Conservation (phyloP, 2,888 invertebrate genomes). For the Piscicola geometra region DNA sequence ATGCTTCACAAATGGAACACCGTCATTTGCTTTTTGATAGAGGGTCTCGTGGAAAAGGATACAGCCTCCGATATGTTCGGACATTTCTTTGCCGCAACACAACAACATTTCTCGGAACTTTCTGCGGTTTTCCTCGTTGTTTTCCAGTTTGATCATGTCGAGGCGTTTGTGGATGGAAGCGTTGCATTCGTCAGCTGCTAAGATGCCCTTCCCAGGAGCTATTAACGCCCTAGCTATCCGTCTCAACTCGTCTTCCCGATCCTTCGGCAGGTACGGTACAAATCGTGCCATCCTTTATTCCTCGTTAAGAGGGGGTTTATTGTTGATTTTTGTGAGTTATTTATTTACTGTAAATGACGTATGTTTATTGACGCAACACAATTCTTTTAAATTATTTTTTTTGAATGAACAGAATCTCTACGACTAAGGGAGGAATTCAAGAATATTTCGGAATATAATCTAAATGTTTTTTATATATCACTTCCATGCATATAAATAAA, state of each 20-base stretch:
- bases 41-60: slow-evolving; percentile 98
- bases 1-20: slow-evolving; percentile 52
- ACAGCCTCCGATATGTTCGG: slow-evolving; percentile 72
- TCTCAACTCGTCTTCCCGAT: slow-evolving; percentile 79
- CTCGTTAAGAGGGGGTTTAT: background rate
- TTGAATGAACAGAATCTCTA: too few relatives aligned
- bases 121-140: slow-evolving; percentile 84
- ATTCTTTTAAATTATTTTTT: too few relatives aligned
- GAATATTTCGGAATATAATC: too few relatives aligned
- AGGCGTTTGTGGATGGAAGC: slow-evolving; percentile 82
- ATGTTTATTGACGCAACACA: too few relatives aligned
- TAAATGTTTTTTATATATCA: too few relatives aligned
- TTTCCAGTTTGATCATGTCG: slow-evolving; percentile 81
- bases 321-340: too few relatives aligned
- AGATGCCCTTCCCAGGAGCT: slow-evolving; percentile 87
- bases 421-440: too few relatives aligned
- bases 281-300: slow-evolving; percentile 42
- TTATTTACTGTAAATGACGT: too few relatives aligned
- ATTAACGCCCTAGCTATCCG: slow-evolving; percentile 84
- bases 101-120: slow-evolving; percentile 83
- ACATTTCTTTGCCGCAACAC: slow-evolving; percentile 64
- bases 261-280: slow-evolving; percentile 66
- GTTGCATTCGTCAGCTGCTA: slow-evolving; percentile 95
- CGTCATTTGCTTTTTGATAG: slow-evolving; percentile 84
- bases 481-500: too few relatives aligned